phyloP scores from a whole-genome alignment of 2,113 vertebrate genomes.

The Motacilla tschutschensis region DNA sequence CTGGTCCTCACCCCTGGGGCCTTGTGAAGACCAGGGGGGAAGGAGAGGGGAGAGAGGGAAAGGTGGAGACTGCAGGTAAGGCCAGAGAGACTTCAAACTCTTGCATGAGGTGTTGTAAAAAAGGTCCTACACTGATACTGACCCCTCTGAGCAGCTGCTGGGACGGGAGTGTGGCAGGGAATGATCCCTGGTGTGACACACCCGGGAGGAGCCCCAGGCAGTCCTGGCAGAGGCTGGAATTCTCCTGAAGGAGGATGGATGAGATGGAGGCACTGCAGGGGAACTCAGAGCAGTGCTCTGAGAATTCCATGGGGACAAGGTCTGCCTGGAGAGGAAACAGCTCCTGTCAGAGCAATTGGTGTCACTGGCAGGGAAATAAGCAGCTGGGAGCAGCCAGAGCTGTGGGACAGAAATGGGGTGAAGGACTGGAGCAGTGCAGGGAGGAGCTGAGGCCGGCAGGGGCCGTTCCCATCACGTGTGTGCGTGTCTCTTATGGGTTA shows the following conservation, averaged over 20 bases:
- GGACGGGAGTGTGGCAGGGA: neutral
- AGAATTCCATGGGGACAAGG: neutral
- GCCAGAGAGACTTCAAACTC: neutral
- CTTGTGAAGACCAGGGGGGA: neutral
- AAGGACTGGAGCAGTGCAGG: neutral
- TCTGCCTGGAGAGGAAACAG: neutral
- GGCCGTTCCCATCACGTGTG: neutral
- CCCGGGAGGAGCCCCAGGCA: rapidly evolving
- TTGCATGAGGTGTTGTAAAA: rapidly evolving
- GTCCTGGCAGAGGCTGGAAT: neutral
- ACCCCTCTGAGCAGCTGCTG: neutral
- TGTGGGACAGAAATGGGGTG: neutral
- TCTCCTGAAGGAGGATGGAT: neutral
- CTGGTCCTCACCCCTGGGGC: neutral
- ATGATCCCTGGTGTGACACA: neutral
- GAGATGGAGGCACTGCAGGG: neutral
- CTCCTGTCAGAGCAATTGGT: neutral
- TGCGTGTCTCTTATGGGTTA: too few relatives aligned
- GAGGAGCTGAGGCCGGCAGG: neutral
- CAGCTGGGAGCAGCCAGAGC: neutral
- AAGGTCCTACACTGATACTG: neutral
- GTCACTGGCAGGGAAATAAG: neutral
- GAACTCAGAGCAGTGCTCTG: neutral
- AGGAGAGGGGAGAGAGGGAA: neutral
- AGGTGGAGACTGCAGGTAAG: neutral